Base-by-base conservation (phyloP, 2,797 vertebrate species). In the Hippoglossus hippoglossus region DNA sequence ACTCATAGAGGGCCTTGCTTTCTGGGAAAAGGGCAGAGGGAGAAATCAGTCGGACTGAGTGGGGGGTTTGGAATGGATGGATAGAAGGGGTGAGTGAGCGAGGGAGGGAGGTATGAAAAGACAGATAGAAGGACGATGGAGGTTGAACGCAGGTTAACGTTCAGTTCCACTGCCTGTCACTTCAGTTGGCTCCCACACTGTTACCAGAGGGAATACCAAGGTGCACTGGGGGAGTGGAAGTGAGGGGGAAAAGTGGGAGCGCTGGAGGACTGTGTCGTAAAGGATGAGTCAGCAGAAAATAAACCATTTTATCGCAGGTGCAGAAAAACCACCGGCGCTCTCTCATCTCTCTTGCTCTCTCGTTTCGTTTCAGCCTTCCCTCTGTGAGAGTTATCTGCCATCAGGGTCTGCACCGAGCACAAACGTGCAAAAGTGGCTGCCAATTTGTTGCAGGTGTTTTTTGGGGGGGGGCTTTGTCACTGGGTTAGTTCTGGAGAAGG, bases 221-320 rank as follows among this genome's bases (percentile, higher is more conserved):
- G 60, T 79, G 57, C 75, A 73, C 54, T 64, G 62, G 64, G 62
- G 59, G 56, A 67, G 64, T 13, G 15, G 52, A 63, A 3, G 31
- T 53, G 18, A 6, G 39, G 9, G 18, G 5, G 62, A 1, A 25
- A 18, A 16, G 41, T 50, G 63, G 41, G 47, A 75, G n/a, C 1
- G n/a, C 68, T 77, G 25, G 57, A 73, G 75, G 66, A 63, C 46
- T 31, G 41, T 60, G 65, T 75, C 64, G 49, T 64, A 75, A 77
- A 73, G 6, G 62, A 86, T 89, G 90, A 90, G 67, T 91, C 87
- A 86, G 89, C 88, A 69, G 53, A 80, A 92, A 85, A 71, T 12
- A 63, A 73, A 70, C 44, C 57, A 60, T 79, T 79, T 77, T 55
- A 66, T 79, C 63, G 51, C 55, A 73, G 62, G 78, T 83, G 71